Percentiles rank a stretch among this genome's conserved stretches.
Conservation (phyloP, 2,888 invertebrate genomes). For the Zaprionus bogoriensis region DNA sequence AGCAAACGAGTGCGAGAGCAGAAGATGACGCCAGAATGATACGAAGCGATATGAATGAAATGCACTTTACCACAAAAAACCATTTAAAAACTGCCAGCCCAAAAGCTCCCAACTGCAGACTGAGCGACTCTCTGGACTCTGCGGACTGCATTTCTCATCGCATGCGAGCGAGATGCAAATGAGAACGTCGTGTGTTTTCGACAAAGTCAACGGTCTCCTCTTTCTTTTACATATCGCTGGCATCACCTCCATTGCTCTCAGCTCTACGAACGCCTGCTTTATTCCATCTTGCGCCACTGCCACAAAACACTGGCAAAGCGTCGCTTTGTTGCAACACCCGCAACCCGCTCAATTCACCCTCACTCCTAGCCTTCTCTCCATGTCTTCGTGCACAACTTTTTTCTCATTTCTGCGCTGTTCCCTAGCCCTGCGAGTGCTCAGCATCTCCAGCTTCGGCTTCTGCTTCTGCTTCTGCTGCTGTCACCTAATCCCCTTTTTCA, state of each 20-base stretch:
- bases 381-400: not conserved
- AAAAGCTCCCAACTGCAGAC: slow-evolving; percentile 10
- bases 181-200: slow-evolving; percentile 31
- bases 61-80: slow-evolving; percentile 52
- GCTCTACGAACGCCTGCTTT: too few relatives aligned
- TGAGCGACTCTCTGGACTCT: too few relatives aligned
- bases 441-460: not conserved
- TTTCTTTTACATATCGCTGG: too few relatives aligned
- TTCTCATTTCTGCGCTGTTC: not conserved
- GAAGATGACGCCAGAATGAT: slow-evolving; percentile 56
- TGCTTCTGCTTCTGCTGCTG: slow-evolving; percentile 63
- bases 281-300: slow-evolving; percentile 5
- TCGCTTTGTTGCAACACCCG: slow-evolving; percentile 40
- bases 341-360: not conserved
- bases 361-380: not conserved
- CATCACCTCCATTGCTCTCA: not conserved
- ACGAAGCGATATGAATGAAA: slow-evolving; percentile 41
- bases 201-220: slow-evolving; percentile 35
- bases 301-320: slow-evolving; percentile 47
- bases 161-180: slow-evolving; percentile 40
- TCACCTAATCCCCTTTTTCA: slow-evolving; percentile 78
- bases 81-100: slow-evolving; percentile 63
- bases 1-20: slow-evolving; percentile 1
- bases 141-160: too few relatives aligned
- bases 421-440: not conserved